Conservation (phyloP, 23 tunicate species). For the Halocynthia roretzi region DNA sequence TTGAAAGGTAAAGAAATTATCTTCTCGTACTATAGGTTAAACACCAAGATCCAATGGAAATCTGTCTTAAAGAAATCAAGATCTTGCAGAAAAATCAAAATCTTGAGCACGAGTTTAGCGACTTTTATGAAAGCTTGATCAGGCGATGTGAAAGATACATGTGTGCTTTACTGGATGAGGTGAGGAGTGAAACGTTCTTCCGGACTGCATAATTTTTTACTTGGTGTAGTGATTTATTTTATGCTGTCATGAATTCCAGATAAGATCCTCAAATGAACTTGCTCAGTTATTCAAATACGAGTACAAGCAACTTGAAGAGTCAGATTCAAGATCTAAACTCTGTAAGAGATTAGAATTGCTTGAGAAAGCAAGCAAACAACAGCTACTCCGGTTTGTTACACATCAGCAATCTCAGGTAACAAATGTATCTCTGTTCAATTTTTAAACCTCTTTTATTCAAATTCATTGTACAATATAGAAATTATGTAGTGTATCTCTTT, state of each 20-base stretch:
- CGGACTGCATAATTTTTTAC: background rate
- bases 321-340: constrained; percentile 1
- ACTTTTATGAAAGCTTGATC: constrained; percentile 33
- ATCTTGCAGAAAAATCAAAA: constrained; percentile 11
- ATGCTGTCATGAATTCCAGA: constrained; percentile 13
- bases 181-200: background rate
- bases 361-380: constrained; percentile 49
- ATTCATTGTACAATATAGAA: background rate
- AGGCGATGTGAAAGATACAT: constrained; percentile 44
- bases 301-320: background rate
- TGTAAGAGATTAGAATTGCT: constrained; percentile 10
- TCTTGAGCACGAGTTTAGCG: constrained; percentile 48
- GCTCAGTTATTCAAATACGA: constrained; percentile 42
- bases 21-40: constrained; percentile 5
- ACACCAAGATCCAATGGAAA: constrained; percentile 43
- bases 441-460: background rate
- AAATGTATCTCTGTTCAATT: too few relatives aligned
- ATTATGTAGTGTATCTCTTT: background rate
- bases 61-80: constrained; percentile 40
- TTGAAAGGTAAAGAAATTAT: too few relatives aligned
- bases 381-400: constrained; percentile 59
- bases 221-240: background rate
- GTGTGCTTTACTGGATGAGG: constrained; percentile 55
- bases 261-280: constrained; percentile 71
- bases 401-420: constrained; percentile 81